Percentiles rank a stretch among this genome's conserved stretches.
Evolutionary conservation across 2,888 invertebrate genomes (phyloP).

Genomic region (Aspidapion aeneum): DNA sequence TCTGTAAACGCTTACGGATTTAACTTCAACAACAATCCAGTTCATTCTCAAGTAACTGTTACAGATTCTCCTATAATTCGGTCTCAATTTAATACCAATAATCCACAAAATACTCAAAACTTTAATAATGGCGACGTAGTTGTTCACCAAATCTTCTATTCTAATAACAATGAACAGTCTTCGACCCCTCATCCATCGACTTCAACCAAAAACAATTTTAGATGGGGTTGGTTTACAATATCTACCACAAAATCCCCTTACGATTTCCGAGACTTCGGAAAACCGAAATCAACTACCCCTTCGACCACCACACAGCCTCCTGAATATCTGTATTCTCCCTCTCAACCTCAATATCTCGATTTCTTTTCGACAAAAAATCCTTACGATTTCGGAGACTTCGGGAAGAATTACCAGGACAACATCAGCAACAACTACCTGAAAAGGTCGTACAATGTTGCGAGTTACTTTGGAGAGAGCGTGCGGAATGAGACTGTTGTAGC

Average conservation of each 20-base stretch:
- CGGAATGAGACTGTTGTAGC: too few species aligned
- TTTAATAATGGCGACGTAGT: background rate
- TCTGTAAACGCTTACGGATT: too few species aligned
- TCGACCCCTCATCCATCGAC: background rate
- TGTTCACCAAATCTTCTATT: background rate
- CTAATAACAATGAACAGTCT: conserved; percentile 17
- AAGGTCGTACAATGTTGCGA: conserved; percentile 50
- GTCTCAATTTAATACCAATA: background rate
- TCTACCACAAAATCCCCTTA: conserved; percentile 43
- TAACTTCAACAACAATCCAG: background rate
- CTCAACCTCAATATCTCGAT: conserved; percentile 47
- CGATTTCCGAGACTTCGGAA: conserved; percentile 38
- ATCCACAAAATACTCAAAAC: too few species aligned
- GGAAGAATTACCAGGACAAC: conserved; percentile 31
- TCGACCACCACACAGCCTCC: conserved; percentile 30
- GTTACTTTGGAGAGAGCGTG: too few species aligned
- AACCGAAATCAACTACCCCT: conserved; percentile 23
- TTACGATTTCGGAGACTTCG: conserved; percentile 50
- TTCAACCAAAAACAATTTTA: background rate
- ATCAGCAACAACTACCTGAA: conserved; percentile 47
- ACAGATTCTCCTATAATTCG: background rate
- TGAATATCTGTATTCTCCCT: conserved; percentile 35
- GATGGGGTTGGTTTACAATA: conserved; percentile 28
- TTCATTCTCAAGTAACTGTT: background rate
- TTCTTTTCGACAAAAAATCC: conserved; percentile 56